Base-by-base conservation (phyloP, 35 echinoderm and acorn worm genomes). In the Lytechinus variegatus region DNA sequence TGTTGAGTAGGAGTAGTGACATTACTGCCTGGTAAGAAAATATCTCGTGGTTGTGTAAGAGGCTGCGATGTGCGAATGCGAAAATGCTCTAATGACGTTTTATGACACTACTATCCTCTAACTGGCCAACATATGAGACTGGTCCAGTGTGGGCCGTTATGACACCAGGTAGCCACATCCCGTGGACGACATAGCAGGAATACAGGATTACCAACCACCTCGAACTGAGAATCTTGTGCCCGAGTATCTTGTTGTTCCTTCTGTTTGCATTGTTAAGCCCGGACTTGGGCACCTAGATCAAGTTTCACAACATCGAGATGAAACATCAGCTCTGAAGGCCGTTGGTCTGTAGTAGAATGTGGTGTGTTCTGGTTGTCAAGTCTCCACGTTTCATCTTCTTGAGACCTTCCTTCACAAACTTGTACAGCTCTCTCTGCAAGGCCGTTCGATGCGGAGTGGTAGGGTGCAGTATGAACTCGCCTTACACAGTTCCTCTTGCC, bases 311-410 rank as follows among this genome's bases (percentile, higher is more conserved):
- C 87, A 53, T 86, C 21, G 19, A 60, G 56, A 53, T 89, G 89
- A 56, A 93, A 66, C 44, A 96, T 33, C 28, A 96, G 27, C 86
- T 97, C 55, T 12, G 96, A 87, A 16, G 96, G 97, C 19, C 94
- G 28, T 8, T 96, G 54, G 19, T 94, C 96, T 29, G 96, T 98
- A 9, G 94, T 96, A 58, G 95, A 93, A 56, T 96, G 96, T 54
- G 96, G 96, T 12, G 95, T 98, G 19, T 96, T 95, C 16, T 97
- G 27, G 91, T 99, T n/a, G 96, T 94, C 28, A 96, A 33, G 4
- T 72, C 95, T 27, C 97, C 96, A 52, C 16, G 89, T 24, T 53
- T 54, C 95, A 96, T 96, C 51, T 94, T 10, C 10, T n/a, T n/a
- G 71, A 61, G 95, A 61, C 12, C 61, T 89, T 27, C 86, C 93